Evolutionary conservation across 2,113 vertebrate genomes (phyloP).

Genomic region (Glaucidium brasilianum): DNA sequence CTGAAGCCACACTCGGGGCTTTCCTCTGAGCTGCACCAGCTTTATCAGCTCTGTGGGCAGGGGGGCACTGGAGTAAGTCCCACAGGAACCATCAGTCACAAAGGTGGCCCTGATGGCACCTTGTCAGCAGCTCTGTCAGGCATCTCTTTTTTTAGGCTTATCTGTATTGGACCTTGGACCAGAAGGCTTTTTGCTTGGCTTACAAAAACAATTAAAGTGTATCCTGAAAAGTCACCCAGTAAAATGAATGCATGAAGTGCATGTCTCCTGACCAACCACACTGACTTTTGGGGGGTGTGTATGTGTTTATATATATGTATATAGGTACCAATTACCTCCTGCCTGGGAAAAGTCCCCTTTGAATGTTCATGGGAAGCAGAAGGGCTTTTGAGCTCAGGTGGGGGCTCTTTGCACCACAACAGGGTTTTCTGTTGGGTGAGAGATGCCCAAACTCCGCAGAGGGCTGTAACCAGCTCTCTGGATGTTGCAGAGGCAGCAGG

Average conservation of each 20-base stretch:
- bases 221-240: background rate
- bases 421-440: background rate
- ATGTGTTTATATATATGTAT: rapidly evolving
- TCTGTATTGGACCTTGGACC: background rate
- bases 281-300: background rate
- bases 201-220: background rate
- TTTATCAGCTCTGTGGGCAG: background rate
- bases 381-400: background rate
- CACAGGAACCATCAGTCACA: rapidly evolving
- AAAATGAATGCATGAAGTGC: background rate
- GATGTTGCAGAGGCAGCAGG: background rate
- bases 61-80: background rate
- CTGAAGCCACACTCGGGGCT: rapidly evolving
- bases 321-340: background rate
- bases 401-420: background rate
- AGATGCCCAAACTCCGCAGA: rapidly evolving
- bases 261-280: background rate
- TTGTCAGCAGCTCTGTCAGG: background rate
- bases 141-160: background rate
- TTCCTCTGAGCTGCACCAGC: background rate
- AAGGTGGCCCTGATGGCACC: background rate
- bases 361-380: background rate
- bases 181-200: background rate
- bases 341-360: background rate
- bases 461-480: background rate